These are phyloP conservation scores for Poeciliopsis gracilis DNA, from an alignment of 2,797 vertebrate species.

Conservation along the genomic window DNA sequence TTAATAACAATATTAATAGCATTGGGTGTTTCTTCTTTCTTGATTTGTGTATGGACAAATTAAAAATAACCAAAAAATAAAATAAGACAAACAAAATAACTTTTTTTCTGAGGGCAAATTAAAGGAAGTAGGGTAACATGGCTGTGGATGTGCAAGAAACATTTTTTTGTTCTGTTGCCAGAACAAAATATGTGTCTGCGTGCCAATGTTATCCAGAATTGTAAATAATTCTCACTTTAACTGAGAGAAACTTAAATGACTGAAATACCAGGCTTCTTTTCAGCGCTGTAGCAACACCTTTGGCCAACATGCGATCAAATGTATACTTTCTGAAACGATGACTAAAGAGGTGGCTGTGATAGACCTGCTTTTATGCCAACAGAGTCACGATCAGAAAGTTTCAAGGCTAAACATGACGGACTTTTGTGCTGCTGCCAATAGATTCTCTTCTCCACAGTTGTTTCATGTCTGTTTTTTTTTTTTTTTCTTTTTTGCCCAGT, in stretches of 20 bases:
- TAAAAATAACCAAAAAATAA: too few species aligned
- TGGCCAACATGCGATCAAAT: slow-evolving; percentile 42
- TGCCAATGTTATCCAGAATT: neutral
- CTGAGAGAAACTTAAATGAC: neutral
- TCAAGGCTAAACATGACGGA: slow-evolving; percentile 62
- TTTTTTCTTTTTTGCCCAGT: neutral
- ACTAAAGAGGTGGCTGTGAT: slow-evolving; percentile 54
- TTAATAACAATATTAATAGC: neutral
- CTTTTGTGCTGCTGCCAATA: slow-evolving; percentile 66
- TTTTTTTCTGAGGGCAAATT: slow-evolving; percentile 31
- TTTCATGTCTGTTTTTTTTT: neutral
- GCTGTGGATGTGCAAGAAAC: slow-evolving; percentile 14
- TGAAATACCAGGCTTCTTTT: slow-evolving; percentile 4
- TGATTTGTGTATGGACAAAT: neutral
- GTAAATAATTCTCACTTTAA: neutral
- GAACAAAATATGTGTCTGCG: neutral
- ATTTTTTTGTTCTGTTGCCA: neutral
- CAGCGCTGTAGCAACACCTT: slow-evolving; percentile 27
- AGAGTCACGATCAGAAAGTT: slow-evolving; percentile 49
- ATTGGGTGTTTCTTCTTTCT: slow-evolving; percentile 51
- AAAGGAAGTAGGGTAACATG: slow-evolving; percentile 30
- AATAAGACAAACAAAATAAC: slow-evolving; percentile 28
- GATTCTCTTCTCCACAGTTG: slow-evolving; percentile 24
- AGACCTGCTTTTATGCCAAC: slow-evolving; percentile 61
- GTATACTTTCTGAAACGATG: slow-evolving; percentile 52